Evolutionary conservation across 2,113 vertebrate species (phyloP), one percentile per base, ranked within the genome.

Genomic region (Promerops cafer): DNA sequence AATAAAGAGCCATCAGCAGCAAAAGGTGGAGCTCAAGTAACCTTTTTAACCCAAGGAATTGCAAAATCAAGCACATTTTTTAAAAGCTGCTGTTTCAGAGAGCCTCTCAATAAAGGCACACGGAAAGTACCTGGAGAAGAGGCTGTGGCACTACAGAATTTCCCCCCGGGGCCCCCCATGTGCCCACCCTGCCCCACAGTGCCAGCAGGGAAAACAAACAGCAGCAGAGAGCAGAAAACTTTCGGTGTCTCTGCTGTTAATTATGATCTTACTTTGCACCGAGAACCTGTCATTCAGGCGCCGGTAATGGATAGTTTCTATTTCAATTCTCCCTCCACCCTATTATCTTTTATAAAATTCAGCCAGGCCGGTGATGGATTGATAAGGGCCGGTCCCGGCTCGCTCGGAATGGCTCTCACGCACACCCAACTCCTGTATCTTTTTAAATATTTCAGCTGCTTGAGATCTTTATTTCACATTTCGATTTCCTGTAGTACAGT

Each of bases 401-500:
- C 18, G 35, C 95, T 96, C 52, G 3, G 81, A 86, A 81, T 24
- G 79, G 83, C 68, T 89, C 65, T 50, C 83, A 39, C 35, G 11
- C 28, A 0, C 20, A 0, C 92, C 87, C 80, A 94, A 68, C 95
- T 95, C 68, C 96, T 95, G 84, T 76, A 94, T 93, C 97, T 98
- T 96, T 94, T 97, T 97, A 96, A 98, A 98, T 98, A 98, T 98
- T 98, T 98, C 97, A 97, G 85, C 68, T 81, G 88, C 86, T 96
- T 97, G 87, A 97, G 69, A 97, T 97, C 95, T 97, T 97, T 96
- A 98, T 97, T 98, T 98, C 98, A 91, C 97, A 97, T 97, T 98
- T 98, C 96, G 90, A 98, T 98, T 98, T 98, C 97, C 98, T 97
- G 97, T 80, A 83, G 93, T 94, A 94, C 92, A 93, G 93, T 94